phyloP scores from a whole-genome alignment of 1,140 invertebrate genomes.

The Ephestia elutella region DNA sequence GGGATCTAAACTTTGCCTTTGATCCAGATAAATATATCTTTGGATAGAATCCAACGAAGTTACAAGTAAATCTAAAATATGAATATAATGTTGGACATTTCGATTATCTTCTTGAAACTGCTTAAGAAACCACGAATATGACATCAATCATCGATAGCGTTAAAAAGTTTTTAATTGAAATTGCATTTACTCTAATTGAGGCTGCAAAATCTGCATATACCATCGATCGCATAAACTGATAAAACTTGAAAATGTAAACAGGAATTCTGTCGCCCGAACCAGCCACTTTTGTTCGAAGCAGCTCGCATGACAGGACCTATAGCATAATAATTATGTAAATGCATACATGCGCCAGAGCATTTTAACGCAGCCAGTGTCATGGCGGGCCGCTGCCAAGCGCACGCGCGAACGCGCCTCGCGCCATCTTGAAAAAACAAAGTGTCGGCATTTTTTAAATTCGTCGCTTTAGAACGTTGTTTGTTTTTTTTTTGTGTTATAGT shows the following conservation, averaged over 20 bases:
- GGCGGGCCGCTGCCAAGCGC: conserved; percentile 41
- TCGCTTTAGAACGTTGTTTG: neutral
- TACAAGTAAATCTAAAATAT: no score
- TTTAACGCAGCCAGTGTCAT: conserved; percentile 49
- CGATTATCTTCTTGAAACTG: no score
- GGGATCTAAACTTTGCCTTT: no score
- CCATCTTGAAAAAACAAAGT: conserved; percentile 21
- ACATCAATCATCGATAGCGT: no score
- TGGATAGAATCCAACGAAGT: no score
- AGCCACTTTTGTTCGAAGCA: conserved; percentile 20
- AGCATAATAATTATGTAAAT: conserved; percentile 58
- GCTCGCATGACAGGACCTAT: conserved; percentile 40
- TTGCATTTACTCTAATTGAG: neutral
- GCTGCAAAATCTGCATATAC: neutral
- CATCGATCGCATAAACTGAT: neutral
- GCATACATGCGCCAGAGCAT: conserved; percentile 42
- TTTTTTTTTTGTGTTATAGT: conserved; percentile 1
- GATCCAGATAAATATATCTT: no score
- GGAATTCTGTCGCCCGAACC: conserved; percentile 1
- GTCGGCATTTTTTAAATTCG: neutral
- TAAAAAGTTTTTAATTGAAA: no score
- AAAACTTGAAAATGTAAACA: neutral
- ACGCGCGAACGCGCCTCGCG: conserved; percentile 38
- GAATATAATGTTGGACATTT: no score
- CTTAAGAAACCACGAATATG: no score